Evolutionary conservation across 2,113 vertebrate species (phyloP).

Genomic region (Melanostigma gelatinosum): DNA sequence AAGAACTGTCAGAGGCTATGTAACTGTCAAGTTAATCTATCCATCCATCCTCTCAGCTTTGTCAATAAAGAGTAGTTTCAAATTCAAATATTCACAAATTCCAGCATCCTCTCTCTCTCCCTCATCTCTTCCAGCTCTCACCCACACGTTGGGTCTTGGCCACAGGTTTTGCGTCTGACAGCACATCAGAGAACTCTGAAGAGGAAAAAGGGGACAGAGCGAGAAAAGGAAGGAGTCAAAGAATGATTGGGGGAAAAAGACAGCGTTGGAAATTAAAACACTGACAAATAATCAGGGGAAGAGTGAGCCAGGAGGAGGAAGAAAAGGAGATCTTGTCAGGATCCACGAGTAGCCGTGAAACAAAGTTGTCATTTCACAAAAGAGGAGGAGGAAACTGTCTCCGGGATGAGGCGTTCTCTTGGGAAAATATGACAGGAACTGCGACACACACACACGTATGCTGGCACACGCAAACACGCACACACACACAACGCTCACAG

Average conservation of each 20-base stretch:
- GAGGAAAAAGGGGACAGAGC: constrained; percentile 12
- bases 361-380: constrained; percentile 64
- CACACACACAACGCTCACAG: constrained; percentile 2
- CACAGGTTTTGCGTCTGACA: constrained; percentile 44
- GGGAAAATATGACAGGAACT: constrained; percentile 59
- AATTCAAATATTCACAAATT: constrained; percentile 30
- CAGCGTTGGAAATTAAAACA: constrained; percentile 31
- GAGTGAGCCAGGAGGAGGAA: constrained; percentile 30
- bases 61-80: constrained; percentile 2
- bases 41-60: neutral
- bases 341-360: constrained; percentile 42
- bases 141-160: constrained; percentile 42
- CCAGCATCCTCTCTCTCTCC: constrained; percentile 7
- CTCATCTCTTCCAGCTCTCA: constrained; percentile 5
- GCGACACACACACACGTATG: constrained; percentile 28
- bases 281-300: constrained; percentile 19
- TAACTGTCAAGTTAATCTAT: neutral
- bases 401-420: constrained; percentile 46
- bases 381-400: constrained; percentile 56
- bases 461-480: constrained; percentile 21
- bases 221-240: constrained; percentile 34
- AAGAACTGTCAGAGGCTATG: neutral
- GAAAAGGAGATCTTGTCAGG: constrained; percentile 33
- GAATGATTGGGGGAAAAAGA: constrained; percentile 12
- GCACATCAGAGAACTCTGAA: constrained; percentile 23